These are phyloP conservation scores for Plebejus argus DNA, from an alignment of 2,888 invertebrate species.

Conservation along the genomic window DNA sequence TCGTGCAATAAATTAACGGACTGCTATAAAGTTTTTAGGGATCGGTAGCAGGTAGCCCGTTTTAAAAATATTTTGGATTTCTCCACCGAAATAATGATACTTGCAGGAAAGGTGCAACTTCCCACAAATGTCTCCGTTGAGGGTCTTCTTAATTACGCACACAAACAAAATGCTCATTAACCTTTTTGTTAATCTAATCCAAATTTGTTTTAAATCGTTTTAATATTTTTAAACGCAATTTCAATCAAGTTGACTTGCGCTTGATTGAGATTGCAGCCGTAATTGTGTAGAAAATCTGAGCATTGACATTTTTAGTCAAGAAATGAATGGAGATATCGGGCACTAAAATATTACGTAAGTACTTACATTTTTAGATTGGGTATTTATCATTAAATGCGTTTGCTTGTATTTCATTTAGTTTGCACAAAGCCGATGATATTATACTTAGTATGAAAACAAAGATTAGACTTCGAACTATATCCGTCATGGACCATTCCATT, in stretches of 20 bases:
- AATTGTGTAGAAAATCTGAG: conserved; percentile 34
- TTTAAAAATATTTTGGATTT: conserved; percentile 56
- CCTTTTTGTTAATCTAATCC: conserved; percentile 27
- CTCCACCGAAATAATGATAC: conserved; percentile 60
- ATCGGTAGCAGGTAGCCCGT: conserved; percentile 67
- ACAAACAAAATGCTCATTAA: conserved; percentile 4
- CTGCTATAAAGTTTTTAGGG: conserved; percentile 69
- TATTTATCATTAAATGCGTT: too few relatives aligned
- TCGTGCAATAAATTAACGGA: conserved; percentile 62
- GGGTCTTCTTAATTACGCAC: conserved; percentile 32
- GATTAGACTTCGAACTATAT: too few relatives aligned
- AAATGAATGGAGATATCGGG: conserved; percentile 14
- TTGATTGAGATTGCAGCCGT: conserved; percentile 35
- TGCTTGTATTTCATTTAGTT: too few relatives aligned
- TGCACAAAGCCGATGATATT: too few relatives aligned
- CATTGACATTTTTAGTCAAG: conserved; percentile 34
- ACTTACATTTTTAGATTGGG: too few relatives aligned
- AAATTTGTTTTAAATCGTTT: conserved; percentile 32
- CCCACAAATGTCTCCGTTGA: conserved; percentile 31
- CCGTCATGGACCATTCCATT: too few relatives aligned
- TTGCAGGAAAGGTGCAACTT: conserved; percentile 43
- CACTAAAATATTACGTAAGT: neutral
- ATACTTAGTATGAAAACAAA: too few relatives aligned
- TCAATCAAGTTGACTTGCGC: conserved; percentile 35
- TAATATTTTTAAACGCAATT: conserved; percentile 34